These are phyloP conservation scores for Hylia prasina DNA, from an alignment of 2,113 vertebrate genomes.

Conservation along the genomic window DNA sequence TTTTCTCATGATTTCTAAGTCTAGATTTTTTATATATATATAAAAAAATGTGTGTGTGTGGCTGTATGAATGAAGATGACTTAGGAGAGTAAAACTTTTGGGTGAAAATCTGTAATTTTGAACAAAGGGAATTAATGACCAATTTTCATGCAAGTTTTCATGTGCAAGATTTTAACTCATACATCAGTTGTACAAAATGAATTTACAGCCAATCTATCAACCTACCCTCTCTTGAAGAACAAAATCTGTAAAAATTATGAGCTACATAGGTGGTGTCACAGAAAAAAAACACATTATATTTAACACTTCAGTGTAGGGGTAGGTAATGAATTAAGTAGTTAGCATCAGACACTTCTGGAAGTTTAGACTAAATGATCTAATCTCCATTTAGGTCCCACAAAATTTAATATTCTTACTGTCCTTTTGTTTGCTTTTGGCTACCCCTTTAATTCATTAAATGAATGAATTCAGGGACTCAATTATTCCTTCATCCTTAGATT, in stretches of 20 bases:
- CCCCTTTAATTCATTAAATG: not conserved
- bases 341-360: not conserved
- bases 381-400: not conserved
- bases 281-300: not conserved
- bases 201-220: not conserved
- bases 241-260: not conserved
- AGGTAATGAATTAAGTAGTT: not conserved
- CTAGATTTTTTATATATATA: not conserved
- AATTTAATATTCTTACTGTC: not conserved
- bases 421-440: not conserved
- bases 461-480: not conserved
- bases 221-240: not conserved
- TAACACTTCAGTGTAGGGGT: not conserved
- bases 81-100: not conserved
- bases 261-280: not conserved
- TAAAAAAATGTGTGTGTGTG: too few species aligned
- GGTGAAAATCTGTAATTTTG: not conserved
- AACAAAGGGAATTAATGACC: not conserved
- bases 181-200: not conserved
- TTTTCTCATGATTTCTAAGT: not conserved
- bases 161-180: not conserved
- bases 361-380: not conserved
- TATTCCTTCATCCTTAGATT: not conserved
- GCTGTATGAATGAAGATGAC: not conserved
- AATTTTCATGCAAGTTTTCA: not conserved